These are phyloP conservation scores for Sterrhoptilus dennistouni DNA, from an alignment of 2,113 vertebrate genomes.

Conservation along the genomic window DNA sequence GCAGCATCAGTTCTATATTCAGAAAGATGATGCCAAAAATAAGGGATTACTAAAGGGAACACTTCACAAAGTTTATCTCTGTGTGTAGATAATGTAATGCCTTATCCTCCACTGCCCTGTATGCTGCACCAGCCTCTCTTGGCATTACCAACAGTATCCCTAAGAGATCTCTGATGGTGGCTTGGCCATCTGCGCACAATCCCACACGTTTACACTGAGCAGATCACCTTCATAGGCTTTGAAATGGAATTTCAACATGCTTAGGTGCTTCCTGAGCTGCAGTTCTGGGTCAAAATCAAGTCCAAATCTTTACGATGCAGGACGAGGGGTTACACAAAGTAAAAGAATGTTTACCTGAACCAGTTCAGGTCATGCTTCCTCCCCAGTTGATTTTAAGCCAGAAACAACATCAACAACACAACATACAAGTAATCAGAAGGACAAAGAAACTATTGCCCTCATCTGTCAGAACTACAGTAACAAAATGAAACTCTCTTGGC, in stretches of 20 bases:
- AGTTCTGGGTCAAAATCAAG: not conserved
- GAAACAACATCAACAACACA: not conserved
- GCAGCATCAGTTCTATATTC: not conserved
- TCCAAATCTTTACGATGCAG: not conserved
- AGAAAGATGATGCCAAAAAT: not conserved
- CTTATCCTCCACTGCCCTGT: not conserved
- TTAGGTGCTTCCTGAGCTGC: not conserved
- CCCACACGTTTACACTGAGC: not conserved
- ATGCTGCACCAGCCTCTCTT: not conserved
- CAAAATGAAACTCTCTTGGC: not conserved
- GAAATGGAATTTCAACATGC: not conserved
- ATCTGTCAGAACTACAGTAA: constrained; percentile 3
- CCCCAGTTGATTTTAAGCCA: constrained; percentile 25
- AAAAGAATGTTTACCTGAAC: not conserved
- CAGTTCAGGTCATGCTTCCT: not conserved
- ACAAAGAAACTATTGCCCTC: constrained; percentile 44
- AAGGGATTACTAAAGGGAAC: not conserved
- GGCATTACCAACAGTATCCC: not conserved
- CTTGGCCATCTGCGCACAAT: not conserved
- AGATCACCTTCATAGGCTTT: not conserved
- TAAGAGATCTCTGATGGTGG: not conserved
- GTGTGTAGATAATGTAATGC: not conserved
- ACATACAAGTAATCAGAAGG: not conserved
- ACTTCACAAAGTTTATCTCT: not conserved
- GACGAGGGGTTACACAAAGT: not conserved